These are phyloP conservation scores for Henricia sp. DNA, from an alignment of 53 echinoderm and acorn worm genomes.

Conservation along the genomic window DNA sequence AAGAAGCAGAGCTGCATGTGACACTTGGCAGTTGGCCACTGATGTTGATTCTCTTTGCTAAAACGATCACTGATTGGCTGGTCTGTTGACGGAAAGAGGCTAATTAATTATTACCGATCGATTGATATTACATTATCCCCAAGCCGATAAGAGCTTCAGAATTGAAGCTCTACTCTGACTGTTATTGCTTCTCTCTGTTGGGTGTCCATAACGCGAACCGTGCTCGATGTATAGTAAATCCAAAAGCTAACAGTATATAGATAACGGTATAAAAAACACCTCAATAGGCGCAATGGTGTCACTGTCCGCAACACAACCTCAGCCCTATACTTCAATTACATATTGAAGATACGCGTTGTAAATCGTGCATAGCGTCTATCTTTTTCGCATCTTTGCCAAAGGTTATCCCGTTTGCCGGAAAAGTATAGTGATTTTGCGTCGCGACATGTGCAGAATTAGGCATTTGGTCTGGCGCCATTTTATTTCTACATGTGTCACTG, in stretches of 20 bases:
- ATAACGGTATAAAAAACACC: no score
- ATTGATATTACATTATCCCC: slow-evolving; percentile 51
- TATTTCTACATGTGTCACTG: no score
- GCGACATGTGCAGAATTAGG: no score
- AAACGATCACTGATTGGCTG: slow-evolving; percentile 2
- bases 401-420: no score
- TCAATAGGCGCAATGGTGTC: no score
- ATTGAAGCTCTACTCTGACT: slow-evolving; percentile 2
- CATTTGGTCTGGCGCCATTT: no score
- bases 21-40: neutral
- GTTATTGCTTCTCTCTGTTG: neutral
- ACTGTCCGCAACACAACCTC: neutral
- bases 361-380: no score
- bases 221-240: no score
- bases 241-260: no score
- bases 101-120: slow-evolving; percentile 28
- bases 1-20: neutral
- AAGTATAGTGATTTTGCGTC: no score
- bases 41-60: neutral
- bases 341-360: neutral
- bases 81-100: neutral
- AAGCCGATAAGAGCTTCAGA: neutral
- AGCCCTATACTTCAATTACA: neutral
- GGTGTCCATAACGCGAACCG: no score
- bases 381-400: no score